Conservation (phyloP, 2,888 invertebrate genomes). For the Yponomeuta evonymella region DNA sequence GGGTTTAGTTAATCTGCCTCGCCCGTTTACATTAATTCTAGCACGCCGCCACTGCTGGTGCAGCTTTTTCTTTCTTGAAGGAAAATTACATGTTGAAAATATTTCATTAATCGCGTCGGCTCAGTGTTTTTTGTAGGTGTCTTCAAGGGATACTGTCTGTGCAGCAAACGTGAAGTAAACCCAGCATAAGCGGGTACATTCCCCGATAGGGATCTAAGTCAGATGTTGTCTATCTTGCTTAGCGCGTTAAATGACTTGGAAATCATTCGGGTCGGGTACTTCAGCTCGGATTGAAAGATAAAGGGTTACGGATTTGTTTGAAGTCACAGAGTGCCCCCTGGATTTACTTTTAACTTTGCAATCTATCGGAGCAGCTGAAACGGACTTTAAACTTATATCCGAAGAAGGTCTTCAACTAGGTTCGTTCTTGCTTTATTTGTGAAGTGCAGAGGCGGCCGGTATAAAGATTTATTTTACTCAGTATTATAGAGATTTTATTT, state of each 20-base stretch:
- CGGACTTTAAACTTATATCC: neutral
- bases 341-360: neutral
- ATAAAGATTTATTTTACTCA: neutral
- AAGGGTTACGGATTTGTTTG: conserved; percentile 65
- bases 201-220: conserved; percentile 70
- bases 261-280: conserved; percentile 72
- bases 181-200: conserved; percentile 30
- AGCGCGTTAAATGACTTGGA: conserved; percentile 73
- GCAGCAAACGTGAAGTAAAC: neutral
- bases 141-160: too few species aligned
- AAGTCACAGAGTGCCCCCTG: neutral
- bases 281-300: conserved; percentile 69
- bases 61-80: neutral
- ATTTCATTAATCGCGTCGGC: too few species aligned
- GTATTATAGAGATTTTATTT: neutral
- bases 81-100: too few species aligned
- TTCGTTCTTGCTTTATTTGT: neutral
- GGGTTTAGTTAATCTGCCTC: conserved; percentile 64
- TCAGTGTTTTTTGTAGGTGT: too few species aligned
- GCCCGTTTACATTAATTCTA: conserved; percentile 27
- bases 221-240: conserved; percentile 75
- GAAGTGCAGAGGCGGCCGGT: neutral
- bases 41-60: neutral
- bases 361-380: neutral
- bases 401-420: neutral